Percentiles rank a stretch among this genome's conserved stretches.
These are phyloP conservation scores for Gymnogyps californianus DNA, from an alignment of 2,113 vertebrate genomes.

Conservation along the genomic window DNA sequence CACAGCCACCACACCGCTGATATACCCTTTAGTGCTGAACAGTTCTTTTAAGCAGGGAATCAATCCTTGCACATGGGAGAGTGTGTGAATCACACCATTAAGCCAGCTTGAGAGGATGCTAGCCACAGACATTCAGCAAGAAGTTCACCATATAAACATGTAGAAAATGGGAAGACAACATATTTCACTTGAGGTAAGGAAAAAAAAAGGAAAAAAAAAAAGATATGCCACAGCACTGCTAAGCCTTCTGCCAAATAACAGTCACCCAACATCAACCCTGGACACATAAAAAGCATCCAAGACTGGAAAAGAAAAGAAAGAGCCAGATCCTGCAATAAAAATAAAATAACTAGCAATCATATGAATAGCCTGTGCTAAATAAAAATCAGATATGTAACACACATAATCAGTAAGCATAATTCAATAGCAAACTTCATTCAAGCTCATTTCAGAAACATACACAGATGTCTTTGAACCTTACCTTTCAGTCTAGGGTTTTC, in stretches of 20 bases:
- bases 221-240: neutral
- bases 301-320: neutral
- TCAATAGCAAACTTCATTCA: neutral
- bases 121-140: neutral
- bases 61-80: neutral
- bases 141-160: neutral
- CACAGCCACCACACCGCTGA: neutral
- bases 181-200: neutral
- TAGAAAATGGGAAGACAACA: neutral
- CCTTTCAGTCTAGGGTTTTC: slow-evolving; percentile 48
- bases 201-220: no score
- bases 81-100: neutral
- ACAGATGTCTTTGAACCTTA: slow-evolving; percentile 57
- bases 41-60: neutral
- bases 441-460: slow-evolving; percentile 52
- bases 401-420: neutral
- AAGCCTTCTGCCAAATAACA: neutral
- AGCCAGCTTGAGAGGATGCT: neutral
- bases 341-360: neutral
- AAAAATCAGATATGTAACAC: neutral
- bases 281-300: neutral
- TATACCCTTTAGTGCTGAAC: neutral
- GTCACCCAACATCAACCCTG: neutral
- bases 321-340: neutral
- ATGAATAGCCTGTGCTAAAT: neutral